These are phyloP conservation scores for Hippocampus barbouri DNA, from an alignment of 2,113 vertebrate genomes.

Conservation along the genomic window DNA sequence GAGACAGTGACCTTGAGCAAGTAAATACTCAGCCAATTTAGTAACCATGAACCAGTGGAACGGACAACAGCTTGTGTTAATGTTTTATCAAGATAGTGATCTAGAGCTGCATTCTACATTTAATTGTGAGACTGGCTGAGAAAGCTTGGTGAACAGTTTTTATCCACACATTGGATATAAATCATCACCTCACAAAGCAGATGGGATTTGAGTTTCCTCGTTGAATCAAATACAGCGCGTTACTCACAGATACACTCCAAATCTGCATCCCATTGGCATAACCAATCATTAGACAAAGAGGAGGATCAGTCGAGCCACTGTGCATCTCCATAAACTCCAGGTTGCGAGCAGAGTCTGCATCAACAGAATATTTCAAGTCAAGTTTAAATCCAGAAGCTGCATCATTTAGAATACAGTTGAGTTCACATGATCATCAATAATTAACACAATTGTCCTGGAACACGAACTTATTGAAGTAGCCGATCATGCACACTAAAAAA, in stretches of 20 bases:
- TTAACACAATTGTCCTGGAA: too few species aligned
- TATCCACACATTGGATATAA: neutral
- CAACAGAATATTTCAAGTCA: slow-evolving; percentile 1
- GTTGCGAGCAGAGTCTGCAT: slow-evolving; percentile 83
- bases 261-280: slow-evolving; percentile 96
- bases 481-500: too few species aligned
- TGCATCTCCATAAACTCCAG: slow-evolving; percentile 91
- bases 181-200: neutral
- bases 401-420: too few species aligned
- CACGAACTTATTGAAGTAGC: too few species aligned
- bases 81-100: neutral
- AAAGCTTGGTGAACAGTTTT: neutral
- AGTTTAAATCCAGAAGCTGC: neutral
- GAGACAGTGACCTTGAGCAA: too few species aligned
- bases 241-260: slow-evolving; percentile 94
- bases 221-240: neutral
- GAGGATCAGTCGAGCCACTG: slow-evolving; percentile 83
- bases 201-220: neutral
- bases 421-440: too few species aligned
- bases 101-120: neutral
- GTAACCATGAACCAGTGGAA: too few species aligned
- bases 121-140: neutral
- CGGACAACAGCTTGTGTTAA: too few species aligned
- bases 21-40: too few species aligned
- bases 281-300: slow-evolving; percentile 89